A percentile compares a stretch with the other conserved stretches of the same genome.
phyloP scores from a whole-genome alignment of 2,797 vertebrate species.

The Neosilurus hyrtlii region DNA sequence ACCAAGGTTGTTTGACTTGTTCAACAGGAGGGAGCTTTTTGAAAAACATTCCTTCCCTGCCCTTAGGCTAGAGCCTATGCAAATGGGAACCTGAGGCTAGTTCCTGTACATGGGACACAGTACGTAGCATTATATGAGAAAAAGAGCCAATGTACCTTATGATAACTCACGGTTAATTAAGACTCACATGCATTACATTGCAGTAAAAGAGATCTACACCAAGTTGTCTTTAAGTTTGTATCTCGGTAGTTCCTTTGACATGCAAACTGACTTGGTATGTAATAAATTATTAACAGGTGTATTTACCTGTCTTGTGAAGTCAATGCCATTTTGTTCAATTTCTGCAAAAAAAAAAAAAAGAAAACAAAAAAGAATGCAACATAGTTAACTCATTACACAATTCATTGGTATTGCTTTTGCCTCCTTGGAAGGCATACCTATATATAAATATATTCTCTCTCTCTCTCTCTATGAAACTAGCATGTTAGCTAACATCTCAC shows the following conservation, averaged over 20 bases:
- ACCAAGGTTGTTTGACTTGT: constrained; percentile 62
- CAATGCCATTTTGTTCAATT: constrained; percentile 84
- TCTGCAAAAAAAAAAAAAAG: constrained; percentile 65
- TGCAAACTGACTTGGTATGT: background rate
- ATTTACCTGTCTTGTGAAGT: constrained; percentile 91
- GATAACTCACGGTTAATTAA: constrained; percentile 14
- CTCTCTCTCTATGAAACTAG: background rate
- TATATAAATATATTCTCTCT: background rate
- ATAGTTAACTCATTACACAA: background rate
- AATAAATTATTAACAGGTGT: background rate
- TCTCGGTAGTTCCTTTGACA: background rate
- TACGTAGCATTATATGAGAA: constrained; percentile 23
- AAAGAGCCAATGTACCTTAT: background rate
- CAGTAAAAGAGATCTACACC: background rate
- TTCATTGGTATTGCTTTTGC: background rate
- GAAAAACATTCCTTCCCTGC: constrained; percentile 63
- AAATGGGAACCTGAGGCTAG: constrained; percentile 65
- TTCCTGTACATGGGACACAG: constrained; percentile 63
- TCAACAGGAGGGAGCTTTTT: constrained; percentile 59
- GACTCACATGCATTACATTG: background rate
- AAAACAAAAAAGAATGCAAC: constrained; percentile 48
- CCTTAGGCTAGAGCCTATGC: constrained; percentile 69
- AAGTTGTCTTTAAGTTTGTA: background rate
- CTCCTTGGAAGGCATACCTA: background rate
- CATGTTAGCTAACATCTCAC: background rate